Evolutionary conservation across 2,888 invertebrate species (phyloP).

Genomic region (Drosophila bunnanda): DNA sequence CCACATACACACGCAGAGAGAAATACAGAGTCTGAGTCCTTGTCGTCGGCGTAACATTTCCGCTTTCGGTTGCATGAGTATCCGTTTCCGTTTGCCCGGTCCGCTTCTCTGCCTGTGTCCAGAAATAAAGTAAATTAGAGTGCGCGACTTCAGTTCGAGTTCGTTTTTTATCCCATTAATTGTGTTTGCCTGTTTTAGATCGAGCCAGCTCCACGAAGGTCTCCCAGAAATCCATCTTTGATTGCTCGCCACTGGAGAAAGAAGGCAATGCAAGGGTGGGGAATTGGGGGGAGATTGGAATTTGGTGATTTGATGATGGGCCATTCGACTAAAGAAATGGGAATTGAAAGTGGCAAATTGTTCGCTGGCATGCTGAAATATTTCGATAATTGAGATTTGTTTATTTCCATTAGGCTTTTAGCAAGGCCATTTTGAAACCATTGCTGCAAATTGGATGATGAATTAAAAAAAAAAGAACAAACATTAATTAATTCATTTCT

Average conservation of each 20-base stretch:
- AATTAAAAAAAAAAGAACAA: background rate
- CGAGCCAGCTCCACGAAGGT: constrained; percentile 19
- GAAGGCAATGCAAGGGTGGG: background rate
- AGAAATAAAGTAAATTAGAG: constrained; percentile 59
- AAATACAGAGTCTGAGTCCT: background rate
- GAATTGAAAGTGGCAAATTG: constrained; percentile 17
- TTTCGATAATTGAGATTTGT: constrained; percentile 9
- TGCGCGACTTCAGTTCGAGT: constrained; percentile 40
- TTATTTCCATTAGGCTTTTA: constrained; percentile 7
- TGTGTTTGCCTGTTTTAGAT: constrained; percentile 55
- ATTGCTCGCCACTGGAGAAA: constrained; percentile 44
- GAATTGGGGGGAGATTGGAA: constrained; percentile 39
- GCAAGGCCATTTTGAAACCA: constrained; percentile 10
- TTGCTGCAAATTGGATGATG: background rate
- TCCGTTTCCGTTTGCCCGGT: constrained; percentile 70
- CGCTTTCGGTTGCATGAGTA: constrained; percentile 70
- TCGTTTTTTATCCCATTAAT: constrained; percentile 66
- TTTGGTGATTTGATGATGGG: constrained; percentile 49
- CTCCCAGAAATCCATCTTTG: constrained; percentile 53
- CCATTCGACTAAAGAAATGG: constrained; percentile 48
- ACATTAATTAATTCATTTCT: constrained; percentile 5
- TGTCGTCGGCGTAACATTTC: constrained; percentile 65
- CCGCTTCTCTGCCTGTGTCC: constrained; percentile 21
- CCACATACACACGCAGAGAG: background rate
- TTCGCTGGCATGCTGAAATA: constrained; percentile 13